Conservation (phyloP, 2,888 invertebrate species). For the Villa cingulata region DNA sequence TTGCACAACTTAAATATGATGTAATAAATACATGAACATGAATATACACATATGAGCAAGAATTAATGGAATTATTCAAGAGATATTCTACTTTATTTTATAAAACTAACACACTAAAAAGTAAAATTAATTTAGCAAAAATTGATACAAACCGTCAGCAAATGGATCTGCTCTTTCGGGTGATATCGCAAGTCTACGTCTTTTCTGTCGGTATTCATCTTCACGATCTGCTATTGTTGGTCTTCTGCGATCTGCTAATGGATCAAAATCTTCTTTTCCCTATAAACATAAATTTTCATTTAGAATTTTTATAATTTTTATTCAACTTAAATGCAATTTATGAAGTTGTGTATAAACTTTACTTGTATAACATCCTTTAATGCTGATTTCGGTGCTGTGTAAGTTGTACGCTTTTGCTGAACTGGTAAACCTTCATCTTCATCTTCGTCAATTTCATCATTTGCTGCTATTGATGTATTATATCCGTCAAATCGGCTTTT, state of each 20-base stretch:
- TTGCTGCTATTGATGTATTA: constrained; percentile 90
- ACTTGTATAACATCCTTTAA: constrained; percentile 85
- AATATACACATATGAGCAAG: no score
- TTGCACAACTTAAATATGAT: no score
- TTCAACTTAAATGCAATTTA: constrained; percentile 2
- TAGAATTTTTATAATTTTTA: no score
- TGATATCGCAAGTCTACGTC: constrained; percentile 83
- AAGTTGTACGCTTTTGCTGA: constrained; percentile 59
- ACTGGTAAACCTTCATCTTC: constrained; percentile 51
- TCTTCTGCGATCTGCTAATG: constrained; percentile 80
- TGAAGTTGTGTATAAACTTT: constrained; percentile 16
- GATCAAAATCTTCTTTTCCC: constrained; percentile 88
- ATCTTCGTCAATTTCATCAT: constrained; percentile 89
- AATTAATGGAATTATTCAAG: no score
- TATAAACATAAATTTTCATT: constrained; percentile 34
- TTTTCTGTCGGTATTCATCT: constrained; percentile 87
- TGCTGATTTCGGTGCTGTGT: constrained; percentile 75
- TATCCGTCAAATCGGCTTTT: constrained; percentile 84
- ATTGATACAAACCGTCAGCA: constrained; percentile 71
- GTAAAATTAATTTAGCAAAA: background rate
- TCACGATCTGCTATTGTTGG: constrained; percentile 92
- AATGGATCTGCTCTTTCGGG: constrained; percentile 96
- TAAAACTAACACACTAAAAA: background rate
- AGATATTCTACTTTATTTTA: no score
- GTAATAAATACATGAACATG: no score